These are phyloP conservation scores for Potamarius usumacintae DNA, from an alignment of 2,113 vertebrate genomes.

Conservation along the genomic window DNA sequence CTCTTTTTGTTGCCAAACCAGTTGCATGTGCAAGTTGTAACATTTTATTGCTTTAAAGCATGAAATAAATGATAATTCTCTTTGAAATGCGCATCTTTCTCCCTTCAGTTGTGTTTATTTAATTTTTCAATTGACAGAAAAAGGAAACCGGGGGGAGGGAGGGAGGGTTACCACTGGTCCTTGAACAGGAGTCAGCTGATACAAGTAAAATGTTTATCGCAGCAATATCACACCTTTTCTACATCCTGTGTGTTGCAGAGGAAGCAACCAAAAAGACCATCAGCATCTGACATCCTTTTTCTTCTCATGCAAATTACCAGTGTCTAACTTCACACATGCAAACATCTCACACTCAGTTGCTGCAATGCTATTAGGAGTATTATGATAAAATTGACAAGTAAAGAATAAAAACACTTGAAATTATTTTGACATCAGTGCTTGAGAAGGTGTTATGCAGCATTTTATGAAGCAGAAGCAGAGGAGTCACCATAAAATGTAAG, in stretches of 20 bases:
- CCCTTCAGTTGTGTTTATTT: not conserved
- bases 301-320: not conserved
- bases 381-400: not conserved
- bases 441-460: not conserved
- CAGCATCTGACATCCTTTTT: not conserved
- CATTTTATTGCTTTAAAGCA: not conserved
- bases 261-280: not conserved
- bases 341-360: not conserved
- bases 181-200: constrained; percentile 11
- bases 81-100: not conserved
- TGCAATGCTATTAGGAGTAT: not conserved
- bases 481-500: not conserved
- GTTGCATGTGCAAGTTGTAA: not conserved
- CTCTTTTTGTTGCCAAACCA: not conserved
- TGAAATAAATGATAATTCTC: not conserved
- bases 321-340: not conserved
- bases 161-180: too few species aligned
- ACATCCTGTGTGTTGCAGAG: not conserved
- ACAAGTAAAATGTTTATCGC: not conserved
- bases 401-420: not conserved
- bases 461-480: too few species aligned
- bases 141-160: too few species aligned
- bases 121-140: not conserved
- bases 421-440: not conserved
- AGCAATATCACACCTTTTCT: not conserved